These are phyloP conservation scores for Pharmacophagus antenor DNA, from an alignment of 2,888 invertebrate genomes.

Conservation along the genomic window DNA sequence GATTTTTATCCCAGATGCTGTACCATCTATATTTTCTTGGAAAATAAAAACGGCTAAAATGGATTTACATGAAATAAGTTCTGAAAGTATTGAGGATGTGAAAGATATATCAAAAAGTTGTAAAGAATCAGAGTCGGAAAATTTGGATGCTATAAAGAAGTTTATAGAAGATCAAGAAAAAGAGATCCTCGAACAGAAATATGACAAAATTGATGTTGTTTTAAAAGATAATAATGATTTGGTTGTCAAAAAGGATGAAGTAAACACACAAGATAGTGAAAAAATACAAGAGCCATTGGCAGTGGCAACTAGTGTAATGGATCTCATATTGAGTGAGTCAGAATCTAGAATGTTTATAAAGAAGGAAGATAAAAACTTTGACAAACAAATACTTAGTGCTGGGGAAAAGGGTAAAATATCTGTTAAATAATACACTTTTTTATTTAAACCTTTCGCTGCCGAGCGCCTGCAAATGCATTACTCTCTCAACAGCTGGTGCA, in stretches of 20 bases:
- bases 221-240: constrained; percentile 7
- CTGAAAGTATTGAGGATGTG: constrained; percentile 17
- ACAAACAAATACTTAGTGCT: constrained; percentile 39
- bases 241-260: constrained; percentile 29
- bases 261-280: constrained; percentile 28
- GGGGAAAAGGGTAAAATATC: constrained; percentile 47
- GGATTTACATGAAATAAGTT: constrained; percentile 31
- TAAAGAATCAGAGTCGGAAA: constrained; percentile 59
- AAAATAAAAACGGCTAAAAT: constrained; percentile 39
- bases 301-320: constrained; percentile 58
- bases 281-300: constrained; percentile 43
- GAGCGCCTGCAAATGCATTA: too few relatives aligned
- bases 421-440: background rate
- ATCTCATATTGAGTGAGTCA: constrained; percentile 59
- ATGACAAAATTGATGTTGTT: constrained; percentile 19
- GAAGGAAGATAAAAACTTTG: constrained; percentile 36
- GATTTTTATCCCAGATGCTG: constrained; percentile 74
- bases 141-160: constrained; percentile 65
- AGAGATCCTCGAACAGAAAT: constrained; percentile 43
- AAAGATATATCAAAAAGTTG: constrained; percentile 38
- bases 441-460: too few relatives aligned
- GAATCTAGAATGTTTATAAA: constrained; percentile 49
- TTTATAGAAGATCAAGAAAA: constrained; percentile 64
- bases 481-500: too few relatives aligned
- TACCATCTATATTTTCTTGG: constrained; percentile 88